phyloP scores from a whole-genome alignment of 2,113 vertebrate genomes.

The Paratilapia polleni region DNA sequence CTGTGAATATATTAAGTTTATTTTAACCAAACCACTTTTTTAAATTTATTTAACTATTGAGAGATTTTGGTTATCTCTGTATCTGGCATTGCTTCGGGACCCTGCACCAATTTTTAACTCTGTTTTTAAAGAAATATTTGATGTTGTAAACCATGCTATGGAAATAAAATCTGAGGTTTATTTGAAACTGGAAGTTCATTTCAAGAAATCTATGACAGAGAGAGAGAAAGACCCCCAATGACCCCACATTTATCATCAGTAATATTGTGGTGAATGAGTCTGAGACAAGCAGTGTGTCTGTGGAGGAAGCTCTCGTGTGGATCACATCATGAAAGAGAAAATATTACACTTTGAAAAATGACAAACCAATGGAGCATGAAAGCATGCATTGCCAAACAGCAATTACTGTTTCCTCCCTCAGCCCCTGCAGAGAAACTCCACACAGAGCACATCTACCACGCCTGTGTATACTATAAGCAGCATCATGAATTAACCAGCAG shows the following conservation, averaged over 20 bases:
- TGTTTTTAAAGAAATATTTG: neutral
- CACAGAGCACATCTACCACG: constrained; percentile 29
- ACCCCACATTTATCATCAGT: constrained; percentile 30
- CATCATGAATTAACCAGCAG: constrained; percentile 48
- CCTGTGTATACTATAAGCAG: constrained; percentile 17
- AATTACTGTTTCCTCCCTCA: constrained; percentile 60
- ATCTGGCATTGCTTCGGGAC: neutral
- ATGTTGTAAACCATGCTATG: neutral
- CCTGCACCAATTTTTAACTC: neutral
- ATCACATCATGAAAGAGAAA: constrained; percentile 62
- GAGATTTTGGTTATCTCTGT: neutral
- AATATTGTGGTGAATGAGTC: constrained; percentile 35
- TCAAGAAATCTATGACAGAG: neutral
- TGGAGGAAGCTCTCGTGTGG: constrained; percentile 60
- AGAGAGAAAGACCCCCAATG: neutral
- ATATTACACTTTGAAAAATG: constrained; percentile 70
- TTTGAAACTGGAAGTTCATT: neutral
- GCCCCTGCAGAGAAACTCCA: constrained; percentile 62
- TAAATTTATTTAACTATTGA: neutral
- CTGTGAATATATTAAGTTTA: neutral
- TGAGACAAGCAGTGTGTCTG: constrained; percentile 50
- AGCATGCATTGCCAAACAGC: constrained; percentile 69
- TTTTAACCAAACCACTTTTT: neutral
- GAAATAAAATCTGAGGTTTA: neutral
- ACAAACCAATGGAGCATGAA: constrained; percentile 74